These are phyloP conservation scores for Oegoconia quadripuncta DNA, from an alignment of 2,888 invertebrate species.

Conservation along the genomic window DNA sequence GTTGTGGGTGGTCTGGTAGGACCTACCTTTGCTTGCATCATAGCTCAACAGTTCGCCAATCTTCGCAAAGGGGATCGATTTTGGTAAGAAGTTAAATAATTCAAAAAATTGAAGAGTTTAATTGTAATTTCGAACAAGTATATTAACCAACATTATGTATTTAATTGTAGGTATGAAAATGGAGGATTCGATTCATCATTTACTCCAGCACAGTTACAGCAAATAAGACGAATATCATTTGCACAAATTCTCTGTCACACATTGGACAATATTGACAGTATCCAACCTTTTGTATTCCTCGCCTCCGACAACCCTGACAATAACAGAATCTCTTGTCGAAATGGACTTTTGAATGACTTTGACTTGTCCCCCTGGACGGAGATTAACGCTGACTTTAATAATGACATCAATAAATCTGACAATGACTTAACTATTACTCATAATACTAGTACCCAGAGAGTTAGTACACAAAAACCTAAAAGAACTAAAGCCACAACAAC, in stretches of 20 bases:
- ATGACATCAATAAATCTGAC: constrained; percentile 57
- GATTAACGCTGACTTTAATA: constrained; percentile 54
- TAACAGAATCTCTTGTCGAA: constrained; percentile 76
- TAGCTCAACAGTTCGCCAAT: constrained; percentile 91
- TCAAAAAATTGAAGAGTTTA: neutral
- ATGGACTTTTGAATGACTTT: constrained; percentile 75
- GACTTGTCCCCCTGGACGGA: constrained; percentile 82
- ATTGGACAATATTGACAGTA: constrained; percentile 80
- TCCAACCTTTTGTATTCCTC: constrained; percentile 86
- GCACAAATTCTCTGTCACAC: constrained; percentile 86
- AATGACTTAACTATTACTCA: too few relatives aligned
- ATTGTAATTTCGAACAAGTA: too few relatives aligned
- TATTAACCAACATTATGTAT: too few relatives aligned
- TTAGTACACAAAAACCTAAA: constrained; percentile 38
- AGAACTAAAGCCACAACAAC: constrained; percentile 36
- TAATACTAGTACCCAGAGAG: constrained; percentile 22
- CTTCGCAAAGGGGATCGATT: constrained; percentile 88
- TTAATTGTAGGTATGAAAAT: constrained; percentile 83
- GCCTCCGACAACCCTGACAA: constrained; percentile 80
- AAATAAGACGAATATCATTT: constrained; percentile 84
- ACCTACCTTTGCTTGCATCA: constrained; percentile 92
- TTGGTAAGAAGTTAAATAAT: constrained; percentile 70
- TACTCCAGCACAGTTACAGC: constrained; percentile 86
- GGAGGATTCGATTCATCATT: constrained; percentile 85
- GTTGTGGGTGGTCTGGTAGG: constrained; percentile 90